These are phyloP conservation scores for Chirona hameri DNA, from an alignment of 2,888 invertebrate species.

Conservation along the genomic window DNA sequence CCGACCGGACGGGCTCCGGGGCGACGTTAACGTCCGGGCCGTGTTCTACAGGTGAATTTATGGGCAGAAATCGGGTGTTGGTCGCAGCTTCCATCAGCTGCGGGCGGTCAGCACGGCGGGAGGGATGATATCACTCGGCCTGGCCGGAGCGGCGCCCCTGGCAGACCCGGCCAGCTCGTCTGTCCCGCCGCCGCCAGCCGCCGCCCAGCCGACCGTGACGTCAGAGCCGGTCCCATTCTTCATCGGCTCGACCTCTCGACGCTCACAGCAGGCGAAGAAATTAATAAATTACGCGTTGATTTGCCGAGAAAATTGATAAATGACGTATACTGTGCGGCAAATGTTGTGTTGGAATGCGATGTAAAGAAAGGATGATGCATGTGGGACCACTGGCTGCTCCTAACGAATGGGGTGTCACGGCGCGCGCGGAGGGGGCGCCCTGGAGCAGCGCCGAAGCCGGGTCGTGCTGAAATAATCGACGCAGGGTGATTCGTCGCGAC, in stretches of 20 bases:
- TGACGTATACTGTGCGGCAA: neutral
- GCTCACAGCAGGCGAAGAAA: neutral
- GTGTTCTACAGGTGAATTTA: neutral
- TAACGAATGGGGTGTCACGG: neutral
- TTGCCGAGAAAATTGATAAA: slow-evolving; percentile 28
- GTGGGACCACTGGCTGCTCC: neutral
- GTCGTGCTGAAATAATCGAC: neutral
- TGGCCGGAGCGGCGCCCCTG: neutral
- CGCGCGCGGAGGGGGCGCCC: neutral
- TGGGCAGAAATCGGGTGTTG: neutral
- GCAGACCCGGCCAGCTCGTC: neutral
- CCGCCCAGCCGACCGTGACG: neutral
- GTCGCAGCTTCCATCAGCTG: neutral
- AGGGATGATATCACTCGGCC: neutral
- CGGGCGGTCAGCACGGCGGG: neutral
- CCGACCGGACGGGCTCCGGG: neutral
- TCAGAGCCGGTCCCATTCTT: neutral
- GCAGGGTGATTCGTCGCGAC: neutral
- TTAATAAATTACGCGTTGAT: slow-evolving; percentile 25
- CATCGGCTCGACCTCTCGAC: neutral
- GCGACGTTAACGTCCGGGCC: neutral
- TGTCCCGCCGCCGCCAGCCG: neutral
- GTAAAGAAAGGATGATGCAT: slow-evolving; percentile 24
- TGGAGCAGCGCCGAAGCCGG: neutral
- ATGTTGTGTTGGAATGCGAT: slow-evolving; percentile 28